Evolutionary conservation across 2,888 invertebrate species (phyloP), one percentile per base, ranked within the genome.

Genomic region (Suillia variegata): DNA sequence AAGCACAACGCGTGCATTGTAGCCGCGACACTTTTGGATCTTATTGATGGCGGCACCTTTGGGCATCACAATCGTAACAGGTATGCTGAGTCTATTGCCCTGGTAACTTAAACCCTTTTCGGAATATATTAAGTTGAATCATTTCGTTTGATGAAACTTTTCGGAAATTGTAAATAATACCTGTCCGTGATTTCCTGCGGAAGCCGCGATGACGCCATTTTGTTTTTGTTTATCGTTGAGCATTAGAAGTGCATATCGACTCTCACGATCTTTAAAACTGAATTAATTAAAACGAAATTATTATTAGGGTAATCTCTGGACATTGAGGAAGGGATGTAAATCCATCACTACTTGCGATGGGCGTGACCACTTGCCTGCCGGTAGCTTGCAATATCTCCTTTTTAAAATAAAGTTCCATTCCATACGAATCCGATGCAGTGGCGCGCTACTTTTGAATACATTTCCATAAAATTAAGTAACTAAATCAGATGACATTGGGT

Each of bases 31-130:
- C 59, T 90, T 88, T 73, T 92, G 88, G 53, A 96, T 91, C 83
- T 96, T 96, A 93, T 95, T 94, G 60, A 95, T 90, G 0, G 95
- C 94, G 0, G 96, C 95, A 1, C 92, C 87, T 21, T 88, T 87
- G 0, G 96, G 96, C 95, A 96, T 95, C 45, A 96, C 92, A 1
- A 96, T 92, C 0, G 90, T 91, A 0, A 87, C 85, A 0, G 89
- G 87, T 15, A 90, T 84, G 31, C 83, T 82, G 12, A 92, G 84
- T 60, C 85, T 83, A 53, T 85, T 81, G 0, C 91, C 92, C 77
- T 93, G 92, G 77, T 89, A 92, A 67, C 89, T 87, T 45, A 92
- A n/a, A n/a, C n/a, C n/a, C n/a, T n/a, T n/a, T n/a, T n/a, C n/a
- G n/a, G n/a, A n/a, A n/a, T n/a, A n/a, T n/a, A n/a, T n/a, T n/a